Conservation (phyloP, 2,888 invertebrate genomes). For the Xestia xanthographa region DNA sequence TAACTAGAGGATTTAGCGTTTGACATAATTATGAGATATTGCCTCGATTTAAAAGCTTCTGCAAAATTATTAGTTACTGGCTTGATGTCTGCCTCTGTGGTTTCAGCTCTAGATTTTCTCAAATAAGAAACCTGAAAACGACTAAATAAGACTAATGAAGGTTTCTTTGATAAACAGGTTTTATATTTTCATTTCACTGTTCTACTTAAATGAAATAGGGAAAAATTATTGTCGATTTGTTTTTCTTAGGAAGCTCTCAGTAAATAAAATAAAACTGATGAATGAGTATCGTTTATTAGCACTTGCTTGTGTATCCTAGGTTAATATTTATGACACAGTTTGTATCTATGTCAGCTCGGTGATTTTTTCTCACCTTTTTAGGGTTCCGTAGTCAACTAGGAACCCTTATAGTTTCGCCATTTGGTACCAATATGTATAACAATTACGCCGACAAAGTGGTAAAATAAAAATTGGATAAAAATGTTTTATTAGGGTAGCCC, state of each 20-base stretch:
- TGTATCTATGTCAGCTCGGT: not conserved
- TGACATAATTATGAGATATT: not conserved
- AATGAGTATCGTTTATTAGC: constrained; percentile 40
- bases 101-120: not conserved
- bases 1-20: not conserved
- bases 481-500: too few relatives aligned
- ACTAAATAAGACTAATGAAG: constrained; percentile 36
- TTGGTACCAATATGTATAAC: too few relatives aligned
- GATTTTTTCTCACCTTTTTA: not conserved
- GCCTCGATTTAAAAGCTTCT: not conserved
- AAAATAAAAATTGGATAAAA: too few relatives aligned
- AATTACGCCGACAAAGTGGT: too few relatives aligned
- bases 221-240: constrained; percentile 39
- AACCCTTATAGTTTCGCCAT: too few relatives aligned
- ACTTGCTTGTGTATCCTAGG: constrained; percentile 9
- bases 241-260: constrained; percentile 26
- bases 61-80: not conserved
- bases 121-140: not conserved
- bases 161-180: constrained; percentile 17
- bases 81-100: not conserved
- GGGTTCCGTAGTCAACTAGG: too few relatives aligned
- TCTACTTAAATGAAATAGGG: constrained; percentile 33
- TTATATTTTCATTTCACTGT: constrained; percentile 35
- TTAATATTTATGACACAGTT: constrained; percentile 16
- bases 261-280: constrained; percentile 42